phyloP scores from a whole-genome alignment of 2,113 vertebrate genomes.

The Labeo catla region DNA sequence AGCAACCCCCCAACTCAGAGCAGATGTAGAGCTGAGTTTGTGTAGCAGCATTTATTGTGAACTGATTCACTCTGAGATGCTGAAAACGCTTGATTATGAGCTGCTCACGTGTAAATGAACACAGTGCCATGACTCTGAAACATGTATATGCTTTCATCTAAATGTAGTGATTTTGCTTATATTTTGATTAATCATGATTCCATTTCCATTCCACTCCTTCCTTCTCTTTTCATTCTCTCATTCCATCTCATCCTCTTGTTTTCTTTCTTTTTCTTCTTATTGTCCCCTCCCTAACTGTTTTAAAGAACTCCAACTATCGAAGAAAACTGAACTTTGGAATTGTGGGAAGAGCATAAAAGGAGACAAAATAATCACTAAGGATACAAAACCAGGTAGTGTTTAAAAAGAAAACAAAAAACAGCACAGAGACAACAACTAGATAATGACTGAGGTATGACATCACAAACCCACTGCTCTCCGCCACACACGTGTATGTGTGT shows the following conservation, averaged over 20 bases:
- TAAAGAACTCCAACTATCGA: neutral
- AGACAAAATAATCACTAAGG: neutral
- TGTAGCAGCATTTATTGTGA: neutral
- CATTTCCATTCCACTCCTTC: neutral
- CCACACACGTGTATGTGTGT: neutral
- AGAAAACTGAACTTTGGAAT: neutral
- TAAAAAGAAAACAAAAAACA: neutral
- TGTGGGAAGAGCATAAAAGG: neutral
- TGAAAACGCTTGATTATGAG: neutral
- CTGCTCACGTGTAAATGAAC: neutral
- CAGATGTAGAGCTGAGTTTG: neutral
- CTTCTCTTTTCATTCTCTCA: neutral
- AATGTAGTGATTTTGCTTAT: neutral
- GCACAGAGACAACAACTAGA: neutral
- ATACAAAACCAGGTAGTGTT: neutral
- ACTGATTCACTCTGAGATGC: neutral
- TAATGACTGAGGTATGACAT: slow-evolving; percentile 31
- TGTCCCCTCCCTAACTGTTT: neutral
- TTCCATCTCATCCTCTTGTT: neutral
- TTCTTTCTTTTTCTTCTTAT: neutral
- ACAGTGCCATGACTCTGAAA: neutral
- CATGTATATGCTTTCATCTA: neutral
- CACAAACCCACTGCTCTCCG: neutral
- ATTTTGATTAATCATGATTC: neutral
- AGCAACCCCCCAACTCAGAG: neutral